Conservation (phyloP, 1,140 invertebrate species). For the Trichonephila clavipes region DNA sequence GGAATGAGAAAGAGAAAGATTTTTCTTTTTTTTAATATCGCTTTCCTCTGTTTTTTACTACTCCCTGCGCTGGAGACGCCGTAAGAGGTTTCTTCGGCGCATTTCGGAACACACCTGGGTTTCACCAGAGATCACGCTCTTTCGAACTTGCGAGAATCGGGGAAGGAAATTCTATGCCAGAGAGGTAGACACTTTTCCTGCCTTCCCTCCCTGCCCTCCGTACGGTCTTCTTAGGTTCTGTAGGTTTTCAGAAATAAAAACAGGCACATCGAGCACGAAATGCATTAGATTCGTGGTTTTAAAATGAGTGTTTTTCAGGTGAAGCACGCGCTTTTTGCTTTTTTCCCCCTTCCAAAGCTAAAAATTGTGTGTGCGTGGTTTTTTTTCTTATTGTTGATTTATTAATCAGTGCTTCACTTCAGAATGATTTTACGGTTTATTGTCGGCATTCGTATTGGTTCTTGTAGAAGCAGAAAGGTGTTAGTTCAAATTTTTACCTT, state of each 20-base stretch:
- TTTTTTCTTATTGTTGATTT: too few relatives aligned
- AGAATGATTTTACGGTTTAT: too few relatives aligned
- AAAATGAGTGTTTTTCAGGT: neutral
- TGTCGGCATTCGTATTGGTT: too few relatives aligned
- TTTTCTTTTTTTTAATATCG: neutral
- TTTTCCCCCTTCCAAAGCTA: too few relatives aligned
- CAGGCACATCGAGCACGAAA: neutral
- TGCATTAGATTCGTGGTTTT: neutral
- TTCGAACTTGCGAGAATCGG: neutral
- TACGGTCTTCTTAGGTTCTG: neutral
- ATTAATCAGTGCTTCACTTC: too few relatives aligned
- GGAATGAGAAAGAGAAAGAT: neutral
- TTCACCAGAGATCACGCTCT: conserved; percentile 37
- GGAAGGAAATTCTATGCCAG: neutral
- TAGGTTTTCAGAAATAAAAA: too few relatives aligned
- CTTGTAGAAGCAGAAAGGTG: too few relatives aligned
- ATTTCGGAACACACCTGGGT: conserved; percentile 37
- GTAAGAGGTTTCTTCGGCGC: conserved; percentile 31
- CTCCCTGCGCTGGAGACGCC: neutral
- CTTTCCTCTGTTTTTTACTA: conserved; percentile 29
- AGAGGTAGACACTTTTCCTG: neutral
- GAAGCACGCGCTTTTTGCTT: neutral
- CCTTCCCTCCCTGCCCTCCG: neutral
- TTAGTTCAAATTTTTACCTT: too few relatives aligned
- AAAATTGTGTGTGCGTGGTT: too few relatives aligned